A percentile compares a stretch with the other conserved stretches of the same genome.
phyloP scores from a whole-genome alignment of 1,140 invertebrate genomes.

The Eriocheir sinensis region DNA sequence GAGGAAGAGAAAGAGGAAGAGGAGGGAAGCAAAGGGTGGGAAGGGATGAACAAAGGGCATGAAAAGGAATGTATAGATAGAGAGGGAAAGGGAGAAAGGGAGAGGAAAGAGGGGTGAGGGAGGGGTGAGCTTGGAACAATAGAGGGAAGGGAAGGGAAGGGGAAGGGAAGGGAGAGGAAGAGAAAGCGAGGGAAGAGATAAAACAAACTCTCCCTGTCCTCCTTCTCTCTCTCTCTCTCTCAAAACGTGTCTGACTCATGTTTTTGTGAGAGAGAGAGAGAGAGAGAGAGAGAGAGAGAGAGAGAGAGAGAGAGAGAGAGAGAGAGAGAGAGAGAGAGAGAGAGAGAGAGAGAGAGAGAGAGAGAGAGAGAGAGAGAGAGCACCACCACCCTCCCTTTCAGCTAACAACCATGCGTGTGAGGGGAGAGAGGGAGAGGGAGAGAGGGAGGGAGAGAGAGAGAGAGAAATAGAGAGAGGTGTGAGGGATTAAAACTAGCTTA shows the following conservation, averaged over 20 bases:
- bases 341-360: neutral
- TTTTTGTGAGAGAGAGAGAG: slow-evolving; percentile 8
- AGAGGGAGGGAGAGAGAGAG: neutral
- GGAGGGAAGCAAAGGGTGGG: neutral
- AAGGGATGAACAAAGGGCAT: neutral
- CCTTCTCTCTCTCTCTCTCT: too few species aligned
- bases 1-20: neutral
- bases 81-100: neutral
- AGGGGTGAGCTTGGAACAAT: neutral
- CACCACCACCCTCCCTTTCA: too few species aligned
- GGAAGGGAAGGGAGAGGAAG: neutral
- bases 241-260: too few species aligned
- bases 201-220: too few species aligned
- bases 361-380: slow-evolving; percentile 38
- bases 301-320: neutral
- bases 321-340: neutral
- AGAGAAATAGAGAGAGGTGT: neutral
- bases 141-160: neutral
- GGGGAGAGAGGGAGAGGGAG: slow-evolving; percentile 17
- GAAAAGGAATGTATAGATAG: neutral
- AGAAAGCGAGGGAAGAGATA: neutral
- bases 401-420: too few species aligned
- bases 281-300: neutral
- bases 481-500: neutral
- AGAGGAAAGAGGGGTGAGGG: neutral